Conservation (phyloP, 2,797 vertebrate species). For the Anas acuta region DNA sequence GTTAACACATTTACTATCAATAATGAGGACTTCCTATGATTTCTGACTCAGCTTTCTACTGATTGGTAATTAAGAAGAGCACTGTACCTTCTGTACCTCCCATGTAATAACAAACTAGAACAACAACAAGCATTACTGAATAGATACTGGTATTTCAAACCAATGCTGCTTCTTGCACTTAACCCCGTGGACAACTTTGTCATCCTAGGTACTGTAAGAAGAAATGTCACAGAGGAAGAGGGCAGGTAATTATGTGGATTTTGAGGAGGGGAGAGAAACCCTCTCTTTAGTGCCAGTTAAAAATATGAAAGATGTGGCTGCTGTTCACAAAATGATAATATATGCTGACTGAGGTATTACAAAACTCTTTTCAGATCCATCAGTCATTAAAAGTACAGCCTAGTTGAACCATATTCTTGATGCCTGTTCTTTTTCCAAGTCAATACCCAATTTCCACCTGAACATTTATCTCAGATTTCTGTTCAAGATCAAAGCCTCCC, state of each 20-base stretch:
- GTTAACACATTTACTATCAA: not conserved
- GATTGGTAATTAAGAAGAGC: not conserved
- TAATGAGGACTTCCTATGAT: not conserved
- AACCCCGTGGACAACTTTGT: slow-evolving; percentile 29
- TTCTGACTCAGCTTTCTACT: not conserved
- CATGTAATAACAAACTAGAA: not conserved
- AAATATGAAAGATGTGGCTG: not conserved
- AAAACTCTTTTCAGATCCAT: not conserved
- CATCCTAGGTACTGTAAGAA: not conserved
- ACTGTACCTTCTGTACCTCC: not conserved
- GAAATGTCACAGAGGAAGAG: not conserved
- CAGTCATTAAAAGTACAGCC: not conserved
- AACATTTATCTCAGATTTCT: not conserved
- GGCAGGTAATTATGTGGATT: not conserved
- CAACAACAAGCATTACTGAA: not conserved
- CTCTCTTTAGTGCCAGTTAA: not conserved
- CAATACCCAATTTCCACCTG: not conserved
- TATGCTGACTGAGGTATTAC: not conserved
- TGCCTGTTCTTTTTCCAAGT: not conserved
- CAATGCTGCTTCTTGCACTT: slow-evolving; percentile 75
- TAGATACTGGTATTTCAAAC: not conserved
- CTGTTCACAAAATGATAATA: not conserved
- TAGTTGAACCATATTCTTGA: not conserved
- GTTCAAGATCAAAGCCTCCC: not conserved
- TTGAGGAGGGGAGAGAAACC: not conserved